Evolutionary conservation across 1,140 invertebrate genomes (phyloP).

Genomic region (Microplitis demolitor): DNA sequence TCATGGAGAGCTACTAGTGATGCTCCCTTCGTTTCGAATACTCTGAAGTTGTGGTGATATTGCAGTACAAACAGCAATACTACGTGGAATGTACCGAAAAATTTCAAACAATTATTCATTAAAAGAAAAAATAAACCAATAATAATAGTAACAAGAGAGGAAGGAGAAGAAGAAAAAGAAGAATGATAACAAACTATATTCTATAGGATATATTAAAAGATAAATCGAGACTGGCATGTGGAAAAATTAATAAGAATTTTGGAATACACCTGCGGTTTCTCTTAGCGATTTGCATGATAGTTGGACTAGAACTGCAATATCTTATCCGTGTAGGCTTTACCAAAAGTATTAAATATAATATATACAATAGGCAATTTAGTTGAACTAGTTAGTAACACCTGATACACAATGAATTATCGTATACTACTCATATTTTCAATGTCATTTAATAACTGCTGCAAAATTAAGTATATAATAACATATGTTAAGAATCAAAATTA

Average conservation of each 20-base stretch:
- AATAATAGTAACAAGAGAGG: too few relatives aligned
- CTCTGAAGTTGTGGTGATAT: too few relatives aligned
- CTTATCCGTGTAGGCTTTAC: not conserved
- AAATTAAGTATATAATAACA: too few relatives aligned
- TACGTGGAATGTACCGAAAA: too few relatives aligned
- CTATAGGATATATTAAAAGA: not conserved
- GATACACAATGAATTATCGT: constrained; percentile 2
- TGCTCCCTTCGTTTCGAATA: too few relatives aligned
- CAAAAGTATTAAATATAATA: not conserved
- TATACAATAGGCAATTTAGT: not conserved
- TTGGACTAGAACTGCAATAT: not conserved
- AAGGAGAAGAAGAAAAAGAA: not conserved
- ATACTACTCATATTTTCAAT: too few relatives aligned
- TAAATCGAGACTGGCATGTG: not conserved
- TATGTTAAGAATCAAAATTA: too few relatives aligned
- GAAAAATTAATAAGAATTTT: not conserved
- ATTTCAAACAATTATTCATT: too few relatives aligned
- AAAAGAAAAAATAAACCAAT: too few relatives aligned
- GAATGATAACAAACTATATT: not conserved
- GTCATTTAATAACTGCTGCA: too few relatives aligned
- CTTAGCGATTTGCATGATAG: constrained; percentile 13
- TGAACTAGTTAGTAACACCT: constrained; percentile 4
- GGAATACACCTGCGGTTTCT: constrained; percentile 9
- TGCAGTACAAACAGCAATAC: too few relatives aligned
- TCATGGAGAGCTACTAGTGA: too few relatives aligned